Evolutionary conservation across 1,140 invertebrate genomes (phyloP).

Genomic region (Orius laevigatus): DNA sequence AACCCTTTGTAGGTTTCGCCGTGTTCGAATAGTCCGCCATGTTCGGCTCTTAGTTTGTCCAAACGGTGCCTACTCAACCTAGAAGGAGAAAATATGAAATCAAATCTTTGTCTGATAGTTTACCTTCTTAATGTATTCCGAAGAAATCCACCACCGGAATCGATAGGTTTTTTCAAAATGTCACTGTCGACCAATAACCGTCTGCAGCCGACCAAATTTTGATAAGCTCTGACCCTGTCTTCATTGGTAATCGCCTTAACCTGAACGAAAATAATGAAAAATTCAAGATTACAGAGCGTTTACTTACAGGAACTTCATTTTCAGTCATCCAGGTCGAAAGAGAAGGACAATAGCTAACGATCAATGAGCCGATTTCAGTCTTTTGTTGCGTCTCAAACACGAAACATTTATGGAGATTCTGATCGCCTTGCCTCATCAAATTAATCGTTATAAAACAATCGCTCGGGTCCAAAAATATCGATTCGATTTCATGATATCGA

Average conservation of each 20-base stretch:
- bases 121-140: constrained; percentile 67
- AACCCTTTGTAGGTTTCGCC: constrained; percentile 79
- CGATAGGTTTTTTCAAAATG: constrained; percentile 61
- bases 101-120: constrained; percentile 1
- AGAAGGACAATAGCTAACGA: constrained; percentile 76
- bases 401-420: constrained; percentile 61
- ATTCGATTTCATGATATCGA: constrained; percentile 72
- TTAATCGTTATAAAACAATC: constrained; percentile 82
- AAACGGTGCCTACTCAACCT: constrained; percentile 73
- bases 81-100: constrained; percentile 12
- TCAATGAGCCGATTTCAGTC: constrained; percentile 77
- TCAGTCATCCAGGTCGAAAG: constrained; percentile 75
- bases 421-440: constrained; percentile 33
- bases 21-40: constrained; percentile 43
- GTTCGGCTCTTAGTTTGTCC: constrained; percentile 67
- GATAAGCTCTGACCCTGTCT: constrained; percentile 61
- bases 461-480: constrained; percentile 78
- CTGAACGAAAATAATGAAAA: constrained; percentile 24
- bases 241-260: constrained; percentile 58
- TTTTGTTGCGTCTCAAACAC: constrained; percentile 84
- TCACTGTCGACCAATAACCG: constrained; percentile 68
- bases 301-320: constrained; percentile 48
- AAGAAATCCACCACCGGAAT: constrained; percentile 60
- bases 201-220: constrained; percentile 62
- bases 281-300: not conserved